Conservation (phyloP, 2,888 invertebrate species). For the Drosophila bunnanda region DNA sequence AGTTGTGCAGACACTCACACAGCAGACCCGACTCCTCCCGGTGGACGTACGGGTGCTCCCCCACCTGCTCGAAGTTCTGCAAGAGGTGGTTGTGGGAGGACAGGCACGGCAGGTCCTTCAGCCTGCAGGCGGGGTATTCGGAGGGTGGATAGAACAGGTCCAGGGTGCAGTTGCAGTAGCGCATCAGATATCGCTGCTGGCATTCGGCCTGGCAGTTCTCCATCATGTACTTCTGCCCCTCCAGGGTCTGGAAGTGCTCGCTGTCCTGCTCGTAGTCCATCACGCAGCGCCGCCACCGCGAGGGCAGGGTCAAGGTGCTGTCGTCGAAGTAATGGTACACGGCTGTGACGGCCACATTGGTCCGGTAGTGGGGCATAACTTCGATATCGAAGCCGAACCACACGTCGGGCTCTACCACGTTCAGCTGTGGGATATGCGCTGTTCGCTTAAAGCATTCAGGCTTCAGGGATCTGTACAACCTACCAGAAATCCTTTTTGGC, state of each 20-base stretch:
- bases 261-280: slow-evolving; percentile 70
- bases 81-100: slow-evolving; percentile 67
- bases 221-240: slow-evolving; percentile 74
- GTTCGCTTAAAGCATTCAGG: too few relatives aligned
- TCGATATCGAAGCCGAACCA: slow-evolving; percentile 67
- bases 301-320: slow-evolving; percentile 57
- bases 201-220: slow-evolving; percentile 81
- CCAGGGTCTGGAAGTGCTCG: slow-evolving; percentile 62
- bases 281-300: slow-evolving; percentile 70
- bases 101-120: slow-evolving; percentile 77
- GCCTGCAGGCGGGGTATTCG: slow-evolving; percentile 60
- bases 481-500: slow-evolving; percentile 66
- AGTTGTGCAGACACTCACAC: slow-evolving; percentile 81
- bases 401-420: slow-evolving; percentile 68
- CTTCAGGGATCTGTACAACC: neutral
- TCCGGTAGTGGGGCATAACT: slow-evolving; percentile 59
- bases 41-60: slow-evolving; percentile 68
- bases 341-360: slow-evolving; percentile 64
- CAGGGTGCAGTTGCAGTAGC: slow-evolving; percentile 80
- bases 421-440: slow-evolving; percentile 38
- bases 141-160: slow-evolving; percentile 81
- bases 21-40: slow-evolving; percentile 64
- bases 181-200: slow-evolving; percentile 73
- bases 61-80: slow-evolving; percentile 61
- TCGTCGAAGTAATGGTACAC: slow-evolving; percentile 68